Percentiles rank a stretch among this genome's conserved stretches.
phyloP scores from a whole-genome alignment of 2,888 invertebrate species.

The Himalopsyche tibetana region DNA sequence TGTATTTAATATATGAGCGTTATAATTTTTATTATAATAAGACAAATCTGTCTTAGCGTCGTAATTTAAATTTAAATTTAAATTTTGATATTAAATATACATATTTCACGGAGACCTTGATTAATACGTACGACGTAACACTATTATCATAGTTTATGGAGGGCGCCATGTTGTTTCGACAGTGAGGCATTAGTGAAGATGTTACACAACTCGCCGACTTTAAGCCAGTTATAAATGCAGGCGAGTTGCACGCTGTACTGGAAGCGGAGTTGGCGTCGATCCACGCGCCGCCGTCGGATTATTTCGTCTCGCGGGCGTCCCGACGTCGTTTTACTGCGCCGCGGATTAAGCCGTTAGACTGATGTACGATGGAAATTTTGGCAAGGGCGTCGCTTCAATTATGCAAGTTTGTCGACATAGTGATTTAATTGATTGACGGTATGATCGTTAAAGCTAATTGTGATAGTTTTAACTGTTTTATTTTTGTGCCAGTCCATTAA shows the following conservation, averaged over 20 bases:
- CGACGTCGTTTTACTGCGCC: slow-evolving; percentile 4
- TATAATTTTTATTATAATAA: no score
- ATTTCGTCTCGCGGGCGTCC: slow-evolving; percentile 34
- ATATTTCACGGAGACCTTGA: background rate
- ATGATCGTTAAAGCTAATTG: slow-evolving; percentile 9
- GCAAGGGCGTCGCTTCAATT: slow-evolving; percentile 6
- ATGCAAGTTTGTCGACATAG: slow-evolving; percentile 22
- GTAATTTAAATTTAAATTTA: slow-evolving; percentile 7
- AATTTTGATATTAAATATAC: background rate
- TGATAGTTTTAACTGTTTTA: slow-evolving; percentile 17
- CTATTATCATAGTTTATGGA: slow-evolving; percentile 31
- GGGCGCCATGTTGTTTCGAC: slow-evolving; percentile 34
- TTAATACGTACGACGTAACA: slow-evolving; percentile 4
- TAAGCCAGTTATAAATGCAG: slow-evolving; percentile 39
- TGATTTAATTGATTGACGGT: slow-evolving; percentile 25
- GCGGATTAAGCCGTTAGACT: slow-evolving; percentile 37
- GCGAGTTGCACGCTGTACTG: slow-evolving; percentile 14
- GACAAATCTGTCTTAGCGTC: no score
- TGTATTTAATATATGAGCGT: no score
- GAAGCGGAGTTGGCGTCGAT: slow-evolving; percentile 22
- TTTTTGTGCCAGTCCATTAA: background rate
- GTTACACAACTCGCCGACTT: slow-evolving; percentile 26
- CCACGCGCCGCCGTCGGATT: slow-evolving; percentile 21
- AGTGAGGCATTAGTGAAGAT: slow-evolving; percentile 38
- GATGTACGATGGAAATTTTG: slow-evolving; percentile 26